Evolutionary conservation across 2,797 vertebrate species (phyloP).

Genomic region (Takifugu rubripes): DNA sequence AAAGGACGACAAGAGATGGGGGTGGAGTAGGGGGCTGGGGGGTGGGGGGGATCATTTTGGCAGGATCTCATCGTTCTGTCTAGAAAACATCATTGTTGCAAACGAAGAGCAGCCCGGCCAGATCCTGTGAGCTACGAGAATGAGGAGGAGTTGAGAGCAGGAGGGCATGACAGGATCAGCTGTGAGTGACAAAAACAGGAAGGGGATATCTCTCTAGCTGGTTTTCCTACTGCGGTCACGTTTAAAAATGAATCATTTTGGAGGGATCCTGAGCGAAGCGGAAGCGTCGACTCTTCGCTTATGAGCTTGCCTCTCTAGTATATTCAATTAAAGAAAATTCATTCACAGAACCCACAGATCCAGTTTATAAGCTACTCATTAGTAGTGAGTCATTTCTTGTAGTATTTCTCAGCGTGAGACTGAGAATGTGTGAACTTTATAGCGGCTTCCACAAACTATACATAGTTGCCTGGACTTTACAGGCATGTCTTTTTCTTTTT

Average conservation of each 20-base stretch:
- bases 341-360: too few species aligned
- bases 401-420: too few species aligned
- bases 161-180: slow-evolving; percentile 71
- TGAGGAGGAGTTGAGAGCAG: slow-evolving; percentile 55
- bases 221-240: slow-evolving; percentile 67
- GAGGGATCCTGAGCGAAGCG: neutral
- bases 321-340: too few species aligned
- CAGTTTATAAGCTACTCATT: too few species aligned
- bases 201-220: slow-evolving; percentile 75
- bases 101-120: slow-evolving; percentile 43
- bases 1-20: slow-evolving; percentile 6
- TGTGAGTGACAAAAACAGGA: slow-evolving; percentile 80
- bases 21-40: slow-evolving; percentile 3
- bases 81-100: slow-evolving; percentile 65
- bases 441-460: too few species aligned
- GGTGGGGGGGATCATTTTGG: slow-evolving; percentile 44
- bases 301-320: too few species aligned
- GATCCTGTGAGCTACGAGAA: slow-evolving; percentile 58
- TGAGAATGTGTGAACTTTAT: too few species aligned
- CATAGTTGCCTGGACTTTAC: too few species aligned
- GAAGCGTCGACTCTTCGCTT: too few species aligned
- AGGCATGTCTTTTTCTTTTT: too few species aligned
- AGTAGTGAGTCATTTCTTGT: too few species aligned
- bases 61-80: slow-evolving; percentile 37
- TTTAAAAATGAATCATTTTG: slow-evolving; percentile 13